phyloP scores from a whole-genome alignment of 2,797 vertebrate genomes.

The Cryptoblepharus egeriae region DNA sequence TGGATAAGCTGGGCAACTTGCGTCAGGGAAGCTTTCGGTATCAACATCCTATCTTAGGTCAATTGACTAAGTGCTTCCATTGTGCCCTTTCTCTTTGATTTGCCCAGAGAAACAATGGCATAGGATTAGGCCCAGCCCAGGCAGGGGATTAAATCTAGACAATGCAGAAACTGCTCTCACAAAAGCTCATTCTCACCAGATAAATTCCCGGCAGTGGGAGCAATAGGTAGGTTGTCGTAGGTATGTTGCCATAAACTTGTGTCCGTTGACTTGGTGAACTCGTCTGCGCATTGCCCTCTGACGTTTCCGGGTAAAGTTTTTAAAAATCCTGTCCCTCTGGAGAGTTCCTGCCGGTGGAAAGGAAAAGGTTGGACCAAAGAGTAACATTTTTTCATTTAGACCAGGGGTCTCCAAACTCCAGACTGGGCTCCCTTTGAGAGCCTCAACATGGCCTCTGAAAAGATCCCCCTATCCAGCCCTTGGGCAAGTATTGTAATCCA shows the following conservation, averaged over 20 bases:
- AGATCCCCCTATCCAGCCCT: too few relatives aligned
- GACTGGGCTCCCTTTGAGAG: too few relatives aligned
- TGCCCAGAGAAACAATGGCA: accelerated
- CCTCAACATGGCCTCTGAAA: too few relatives aligned
- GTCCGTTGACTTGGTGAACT: conserved; percentile 96
- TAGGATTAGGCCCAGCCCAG: accelerated
- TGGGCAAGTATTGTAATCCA: too few relatives aligned
- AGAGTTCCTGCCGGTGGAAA: conserved; percentile 72
- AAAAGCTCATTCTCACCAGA: conserved; percentile 85
- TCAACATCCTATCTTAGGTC: neutral
- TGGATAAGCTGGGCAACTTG: neutral
- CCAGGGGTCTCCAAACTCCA: too few relatives aligned
- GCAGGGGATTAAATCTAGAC: neutral
- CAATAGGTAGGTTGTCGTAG: conserved; percentile 97
- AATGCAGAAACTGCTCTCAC: neutral
- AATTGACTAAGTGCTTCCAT: neutral
- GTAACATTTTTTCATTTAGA: too few relatives aligned
- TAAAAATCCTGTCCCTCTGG: conserved; percentile 80
- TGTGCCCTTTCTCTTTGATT: neutral
- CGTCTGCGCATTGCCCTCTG: conserved; percentile 89
- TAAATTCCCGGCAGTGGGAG: conserved; percentile 97
- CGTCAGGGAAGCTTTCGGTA: neutral
- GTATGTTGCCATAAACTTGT: conserved; percentile 99
- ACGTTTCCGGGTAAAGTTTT: conserved; percentile 90
- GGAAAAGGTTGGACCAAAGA: neutral